phyloP scores from a whole-genome alignment of 2,113 vertebrate genomes.

The Camelus dromedarius region DNA sequence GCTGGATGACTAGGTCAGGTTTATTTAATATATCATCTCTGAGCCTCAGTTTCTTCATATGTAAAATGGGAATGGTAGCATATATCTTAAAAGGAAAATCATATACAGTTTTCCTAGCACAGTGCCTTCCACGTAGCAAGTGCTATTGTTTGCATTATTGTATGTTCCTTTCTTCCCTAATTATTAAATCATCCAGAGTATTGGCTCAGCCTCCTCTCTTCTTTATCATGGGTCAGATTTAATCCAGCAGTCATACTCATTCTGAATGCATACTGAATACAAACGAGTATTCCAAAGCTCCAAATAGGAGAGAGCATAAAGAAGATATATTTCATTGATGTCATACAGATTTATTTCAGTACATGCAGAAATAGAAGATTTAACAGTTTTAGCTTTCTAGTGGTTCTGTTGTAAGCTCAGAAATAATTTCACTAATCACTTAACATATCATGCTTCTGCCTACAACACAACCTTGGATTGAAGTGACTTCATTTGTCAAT shows the following conservation, averaged over 20 bases:
- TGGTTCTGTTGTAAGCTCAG: slow-evolving; percentile 4
- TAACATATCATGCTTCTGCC: not conserved
- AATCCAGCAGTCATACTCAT: not conserved
- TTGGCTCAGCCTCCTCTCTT: not conserved
- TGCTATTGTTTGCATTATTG: not conserved
- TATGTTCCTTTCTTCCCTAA: not conserved
- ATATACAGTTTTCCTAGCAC: not conserved
- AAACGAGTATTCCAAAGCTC: not conserved
- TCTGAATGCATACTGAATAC: not conserved
- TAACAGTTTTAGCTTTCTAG: not conserved
- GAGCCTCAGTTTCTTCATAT: not conserved
- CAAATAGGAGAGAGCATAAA: not conserved
- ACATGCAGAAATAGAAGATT: not conserved
- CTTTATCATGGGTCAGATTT: not conserved
- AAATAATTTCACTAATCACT: not conserved
- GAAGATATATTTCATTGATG: not conserved
- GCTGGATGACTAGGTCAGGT: not conserved
- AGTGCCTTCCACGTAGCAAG: not conserved
- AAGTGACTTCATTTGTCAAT: slow-evolving; percentile 1
- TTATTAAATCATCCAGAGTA: not conserved
- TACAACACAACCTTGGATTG: not conserved
- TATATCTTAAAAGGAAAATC: not conserved
- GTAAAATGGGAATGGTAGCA: not conserved
- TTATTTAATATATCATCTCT: not conserved
- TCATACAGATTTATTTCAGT: slow-evolving; percentile 26